Percentiles rank a stretch among this genome's conserved stretches.
Conservation (phyloP, 2,888 invertebrate species). For the Rotaria macrura region DNA sequence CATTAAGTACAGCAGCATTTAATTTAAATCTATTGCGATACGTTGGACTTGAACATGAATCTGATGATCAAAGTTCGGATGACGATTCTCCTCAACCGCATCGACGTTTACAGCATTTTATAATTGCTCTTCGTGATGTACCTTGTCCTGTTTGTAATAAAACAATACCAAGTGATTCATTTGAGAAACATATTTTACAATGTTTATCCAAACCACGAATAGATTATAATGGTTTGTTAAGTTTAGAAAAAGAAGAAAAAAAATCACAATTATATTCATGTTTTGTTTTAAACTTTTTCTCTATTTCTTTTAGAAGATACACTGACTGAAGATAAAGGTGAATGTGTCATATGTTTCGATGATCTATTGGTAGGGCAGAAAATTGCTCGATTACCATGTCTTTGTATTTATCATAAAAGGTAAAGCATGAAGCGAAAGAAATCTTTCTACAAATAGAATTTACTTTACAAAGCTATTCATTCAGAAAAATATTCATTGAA, state of each 20-base stretch:
- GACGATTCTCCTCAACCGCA: not conserved
- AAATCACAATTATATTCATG: no score
- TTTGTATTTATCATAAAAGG: slow-evolving; percentile 98
- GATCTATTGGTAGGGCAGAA: slow-evolving; percentile 86
- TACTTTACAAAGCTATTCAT: not conserved
- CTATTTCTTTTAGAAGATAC: slow-evolving; percentile 64
- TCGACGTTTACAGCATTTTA: slow-evolving; percentile 11
- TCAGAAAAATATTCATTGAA: no score
- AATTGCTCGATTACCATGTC: slow-evolving; percentile 93
- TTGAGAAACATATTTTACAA: slow-evolving; percentile 97
- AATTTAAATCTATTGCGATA: slow-evolving; percentile 5
- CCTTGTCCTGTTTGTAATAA: slow-evolving; percentile 98
- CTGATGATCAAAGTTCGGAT: not conserved
- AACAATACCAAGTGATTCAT: slow-evolving; percentile 91
- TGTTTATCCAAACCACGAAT: slow-evolving; percentile 97
- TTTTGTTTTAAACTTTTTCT: no score
- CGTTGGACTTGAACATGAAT: slow-evolving; percentile 13
- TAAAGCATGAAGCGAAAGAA: slow-evolving; percentile 49
- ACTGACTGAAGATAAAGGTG: slow-evolving; percentile 80
- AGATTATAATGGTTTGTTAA: slow-evolving; percentile 81
- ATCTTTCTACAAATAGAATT: slow-evolving; percentile 66
- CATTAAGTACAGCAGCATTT: not conserved
- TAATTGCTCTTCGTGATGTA: slow-evolving; percentile 52
- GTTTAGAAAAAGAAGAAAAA: not conserved
- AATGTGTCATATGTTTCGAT: slow-evolving; percentile 91